Conservation (phyloP, 1,140 invertebrate species). For the Anagrus nilaparvatae region DNA sequence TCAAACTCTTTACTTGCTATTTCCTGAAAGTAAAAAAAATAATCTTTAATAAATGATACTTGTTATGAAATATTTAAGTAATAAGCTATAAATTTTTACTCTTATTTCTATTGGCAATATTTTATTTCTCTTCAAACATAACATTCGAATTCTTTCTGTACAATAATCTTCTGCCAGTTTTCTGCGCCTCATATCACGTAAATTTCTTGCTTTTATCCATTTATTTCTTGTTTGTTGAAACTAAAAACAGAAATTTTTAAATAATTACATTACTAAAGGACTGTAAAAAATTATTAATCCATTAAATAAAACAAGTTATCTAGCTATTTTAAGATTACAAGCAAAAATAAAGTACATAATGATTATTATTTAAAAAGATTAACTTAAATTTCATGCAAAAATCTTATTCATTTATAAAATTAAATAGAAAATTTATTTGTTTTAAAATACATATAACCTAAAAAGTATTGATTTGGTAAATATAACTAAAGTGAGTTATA, state of each 20-base stretch:
- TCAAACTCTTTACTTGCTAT: conserved; percentile 62
- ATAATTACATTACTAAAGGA: no score
- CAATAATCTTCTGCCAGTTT: conserved; percentile 60
- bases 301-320: no score
- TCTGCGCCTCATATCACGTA: conserved; percentile 70
- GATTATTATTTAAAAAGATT: no score
- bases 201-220: conserved; percentile 43
- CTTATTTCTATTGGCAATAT: conserved; percentile 70
- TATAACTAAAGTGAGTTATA: no score
- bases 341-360: no score
- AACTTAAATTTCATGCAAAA: no score
- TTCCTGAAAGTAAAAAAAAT: conserved; percentile 40
- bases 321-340: no score
- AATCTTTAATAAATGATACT: conserved; percentile 1
- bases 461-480: no score
- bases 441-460: no score
- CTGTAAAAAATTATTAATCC: no score
- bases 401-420: no score
- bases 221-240: conserved; percentile 58
- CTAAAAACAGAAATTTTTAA: conserved; percentile 27
- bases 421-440: no score
- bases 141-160: conserved; percentile 58
- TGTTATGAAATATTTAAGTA: conserved; percentile 18
- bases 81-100: conserved; percentile 36
- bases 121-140: conserved; percentile 68